Evolutionary conservation across 2,888 invertebrate genomes (phyloP), one percentile per base, ranked within the genome.

Genomic region (Cantharis lateralis): DNA sequence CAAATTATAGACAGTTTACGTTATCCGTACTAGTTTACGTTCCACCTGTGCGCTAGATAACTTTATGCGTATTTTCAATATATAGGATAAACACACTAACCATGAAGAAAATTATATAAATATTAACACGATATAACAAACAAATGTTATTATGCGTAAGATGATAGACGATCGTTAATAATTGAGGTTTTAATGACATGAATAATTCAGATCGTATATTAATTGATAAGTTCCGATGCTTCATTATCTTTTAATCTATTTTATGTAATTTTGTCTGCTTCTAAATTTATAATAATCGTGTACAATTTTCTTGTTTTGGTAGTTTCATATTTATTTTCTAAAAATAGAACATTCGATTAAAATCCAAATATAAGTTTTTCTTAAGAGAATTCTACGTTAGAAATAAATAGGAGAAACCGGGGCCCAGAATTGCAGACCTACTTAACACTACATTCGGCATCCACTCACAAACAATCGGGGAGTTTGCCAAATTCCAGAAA

Each of bases 1-100:
- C 81, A 80, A 80, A 83, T 82, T 78, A 81, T 82, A 79, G 81
- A 79, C 79, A 74, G 81, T 80, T 80, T 81, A 80, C 81, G 81
- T 78, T 82, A 81, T 82, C 79, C 77, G 81, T 82, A 81, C 80
- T 80, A 81, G 83, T 81, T 82, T 81, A 69, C 64, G 76, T 76
- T 79, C 72, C 76, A 72, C 77, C 66, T 77, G 78, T 80, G 81
- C 79, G 78, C 82, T 79, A 81, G 82, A 81, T 82, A 75, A 76
- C 78, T 62, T 71, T 78, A 69, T 77, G 73, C 24, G 72, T 71
- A 76, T 66, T 71, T 71, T 24, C 32, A 63, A 78, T 75, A 63
- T 75, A 74, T 77, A 69, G 64, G 68, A 70, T 76, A 72, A 77
- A 32, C 26, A 48, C 48, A 68, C 48, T 73, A 73, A 26, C 66